Conservation (phyloP, 2,888 invertebrate genomes). For the Phyto melanocephala region DNA sequence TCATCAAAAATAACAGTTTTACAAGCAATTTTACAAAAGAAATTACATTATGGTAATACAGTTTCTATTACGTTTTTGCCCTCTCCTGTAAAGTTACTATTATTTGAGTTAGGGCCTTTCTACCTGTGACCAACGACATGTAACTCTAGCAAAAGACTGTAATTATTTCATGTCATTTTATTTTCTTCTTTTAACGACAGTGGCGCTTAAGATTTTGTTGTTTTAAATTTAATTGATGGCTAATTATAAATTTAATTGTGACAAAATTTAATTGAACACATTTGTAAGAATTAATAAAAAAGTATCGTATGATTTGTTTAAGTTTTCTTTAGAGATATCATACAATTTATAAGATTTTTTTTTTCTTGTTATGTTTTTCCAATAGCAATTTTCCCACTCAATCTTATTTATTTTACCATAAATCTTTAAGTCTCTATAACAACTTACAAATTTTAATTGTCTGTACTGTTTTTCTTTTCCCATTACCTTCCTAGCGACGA, state of each 20-base stretch:
- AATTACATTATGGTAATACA: too few species aligned
- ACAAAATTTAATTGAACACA: not conserved
- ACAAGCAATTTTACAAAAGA: too few species aligned
- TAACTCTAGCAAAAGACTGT: too few species aligned
- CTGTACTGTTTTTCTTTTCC: conserved; percentile 26
- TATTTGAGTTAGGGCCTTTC: too few species aligned
- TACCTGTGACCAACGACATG: too few species aligned
- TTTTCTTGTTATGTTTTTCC: not conserved
- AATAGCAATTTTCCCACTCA: conserved; percentile 34
- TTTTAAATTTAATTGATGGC: not conserved
- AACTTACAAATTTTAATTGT: conserved; percentile 63
- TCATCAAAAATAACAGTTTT: too few species aligned
- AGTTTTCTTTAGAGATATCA: not conserved
- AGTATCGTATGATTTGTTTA: conserved; percentile 1
- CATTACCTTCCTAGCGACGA: conserved; percentile 15
- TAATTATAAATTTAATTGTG: not conserved
- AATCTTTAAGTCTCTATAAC: conserved; percentile 50
- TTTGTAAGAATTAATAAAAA: not conserved
- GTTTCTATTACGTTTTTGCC: too few species aligned
- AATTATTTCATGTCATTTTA: too few species aligned
- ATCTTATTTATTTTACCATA: conserved; percentile 53
- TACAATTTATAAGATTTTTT: not conserved
- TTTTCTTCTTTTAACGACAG: too few species aligned
- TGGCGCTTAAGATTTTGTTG: too few species aligned
- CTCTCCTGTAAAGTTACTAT: too few species aligned